Conservation (phyloP, 2,888 invertebrate genomes). For the Drosophila niveifrons region DNA sequence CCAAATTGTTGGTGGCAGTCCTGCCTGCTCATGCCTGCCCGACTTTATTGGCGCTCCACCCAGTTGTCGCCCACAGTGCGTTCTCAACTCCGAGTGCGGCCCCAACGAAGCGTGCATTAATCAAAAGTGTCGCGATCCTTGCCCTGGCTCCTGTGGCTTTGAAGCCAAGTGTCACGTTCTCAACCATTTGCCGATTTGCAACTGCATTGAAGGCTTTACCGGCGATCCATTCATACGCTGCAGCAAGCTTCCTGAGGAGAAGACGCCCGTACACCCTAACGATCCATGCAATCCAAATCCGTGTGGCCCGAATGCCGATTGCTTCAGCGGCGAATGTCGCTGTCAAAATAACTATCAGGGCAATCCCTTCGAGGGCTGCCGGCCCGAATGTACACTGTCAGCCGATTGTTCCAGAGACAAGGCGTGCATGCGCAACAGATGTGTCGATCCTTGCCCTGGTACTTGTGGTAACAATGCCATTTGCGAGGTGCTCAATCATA, state of each 20-base stretch:
- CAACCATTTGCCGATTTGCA: constrained; percentile 91
- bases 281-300: constrained; percentile 94
- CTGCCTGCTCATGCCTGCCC: constrained; percentile 92
- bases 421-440: constrained; percentile 91
- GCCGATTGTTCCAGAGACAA: constrained; percentile 91
- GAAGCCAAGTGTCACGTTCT: constrained; percentile 91
- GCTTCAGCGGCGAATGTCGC: constrained; percentile 93
- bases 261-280: constrained; percentile 84
- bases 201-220: constrained; percentile 88
- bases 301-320: constrained; percentile 94
- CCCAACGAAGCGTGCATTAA: constrained; percentile 91
- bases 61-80: constrained; percentile 92
- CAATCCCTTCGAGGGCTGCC: constrained; percentile 91
- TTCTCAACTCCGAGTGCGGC: constrained; percentile 92
- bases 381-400: constrained; percentile 92
- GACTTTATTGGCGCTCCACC: constrained; percentile 92
- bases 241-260: constrained; percentile 86
- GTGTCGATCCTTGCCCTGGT: constrained; percentile 90
- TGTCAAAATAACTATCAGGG: constrained; percentile 93
- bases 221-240: constrained; percentile 89
- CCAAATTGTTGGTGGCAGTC: constrained; percentile 90
- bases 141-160: constrained; percentile 92
- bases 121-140: constrained; percentile 93
- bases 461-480: constrained; percentile 93
- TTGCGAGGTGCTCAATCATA: constrained; percentile 92